These are phyloP conservation scores for Nothocercus nigrocapillus DNA, from an alignment of 2,113 vertebrate genomes.

Conservation along the genomic window DNA sequence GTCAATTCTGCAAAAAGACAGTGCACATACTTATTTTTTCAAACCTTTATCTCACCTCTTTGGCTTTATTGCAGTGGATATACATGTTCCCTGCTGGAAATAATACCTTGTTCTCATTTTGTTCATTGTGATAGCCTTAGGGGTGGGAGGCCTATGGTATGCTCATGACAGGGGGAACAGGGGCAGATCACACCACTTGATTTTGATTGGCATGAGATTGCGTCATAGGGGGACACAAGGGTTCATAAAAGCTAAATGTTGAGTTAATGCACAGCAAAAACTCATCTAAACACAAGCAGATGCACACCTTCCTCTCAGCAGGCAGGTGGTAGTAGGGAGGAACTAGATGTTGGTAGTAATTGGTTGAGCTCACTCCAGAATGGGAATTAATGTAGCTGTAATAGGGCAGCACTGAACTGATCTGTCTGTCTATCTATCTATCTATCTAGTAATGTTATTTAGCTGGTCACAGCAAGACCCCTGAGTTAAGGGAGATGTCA, in stretches of 20 bases:
- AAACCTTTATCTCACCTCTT: not conserved
- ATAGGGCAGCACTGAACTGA: not conserved
- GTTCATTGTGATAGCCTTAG: not conserved
- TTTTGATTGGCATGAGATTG: not conserved
- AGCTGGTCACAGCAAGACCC: not conserved
- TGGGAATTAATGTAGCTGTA: not conserved
- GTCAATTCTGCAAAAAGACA: not conserved
- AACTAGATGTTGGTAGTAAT: not conserved
- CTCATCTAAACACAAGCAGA: not conserved
- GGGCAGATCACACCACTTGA: not conserved
- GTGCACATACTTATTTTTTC: not conserved
- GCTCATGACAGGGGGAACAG: rapidly evolving
- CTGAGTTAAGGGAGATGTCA: not conserved
- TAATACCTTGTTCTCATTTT: not conserved
- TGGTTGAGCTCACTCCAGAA: not conserved
- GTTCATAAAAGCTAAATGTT: not conserved
- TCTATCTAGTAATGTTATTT: not conserved
- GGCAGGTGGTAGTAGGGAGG: not conserved
- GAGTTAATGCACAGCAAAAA: not conserved
- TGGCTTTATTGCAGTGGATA: not conserved
- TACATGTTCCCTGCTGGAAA: not conserved
- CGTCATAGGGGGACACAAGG: not conserved
- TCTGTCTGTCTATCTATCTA: too few relatives aligned
- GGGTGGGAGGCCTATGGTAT: not conserved
- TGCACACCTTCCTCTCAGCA: not conserved